Evolutionary conservation across 2,888 invertebrate species (phyloP), one percentile per base, ranked within the genome.

Genomic region (Steinernema hermaphroditum): DNA sequence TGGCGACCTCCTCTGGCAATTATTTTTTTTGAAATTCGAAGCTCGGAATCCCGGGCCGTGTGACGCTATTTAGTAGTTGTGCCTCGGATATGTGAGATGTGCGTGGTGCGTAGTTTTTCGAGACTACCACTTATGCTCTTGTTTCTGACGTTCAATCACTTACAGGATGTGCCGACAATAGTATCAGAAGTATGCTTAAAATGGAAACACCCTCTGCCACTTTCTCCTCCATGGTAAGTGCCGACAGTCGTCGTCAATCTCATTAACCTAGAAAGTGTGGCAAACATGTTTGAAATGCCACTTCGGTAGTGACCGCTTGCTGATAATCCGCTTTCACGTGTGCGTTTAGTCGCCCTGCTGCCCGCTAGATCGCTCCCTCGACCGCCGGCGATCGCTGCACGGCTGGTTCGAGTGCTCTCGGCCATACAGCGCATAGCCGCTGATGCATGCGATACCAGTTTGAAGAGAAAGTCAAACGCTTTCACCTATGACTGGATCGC

Each of bases 371-470:
- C 62, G 62, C 62, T 29, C 62, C 32, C 62, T 29, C 62, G 62
- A 62, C 27, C 62, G 62, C 62, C 32, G 16, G 62, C 62, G 29
- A 54, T 32, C n/a, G 32, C 62, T 62, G 62, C 2, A 6, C 46
- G 46, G 46, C 29, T 62, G 62, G 62, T 62, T 62, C 12, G 29
- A 32, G 62, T 62, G 27, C 27, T 62, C 29, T 32, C 62, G 62
- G 34, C 62, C 62, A 62, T 27, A 62, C 12, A n/a, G n/a, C n/a
- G 62, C 32, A 62, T 62, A 62, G 62, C 62, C 16, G 62, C 2
- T 62, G 62, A 62, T 1, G 62, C 62, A 62, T 62, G 62, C 62
- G 32, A 62, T 62, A 62, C 62, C 62, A 62, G 62, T 62, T 62
- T 62, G 62, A 62, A 32, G 62, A 32, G 62, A 16, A 62, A 27